Conservation (phyloP, 2,113 vertebrate species). For the Ailurus styani region DNA sequence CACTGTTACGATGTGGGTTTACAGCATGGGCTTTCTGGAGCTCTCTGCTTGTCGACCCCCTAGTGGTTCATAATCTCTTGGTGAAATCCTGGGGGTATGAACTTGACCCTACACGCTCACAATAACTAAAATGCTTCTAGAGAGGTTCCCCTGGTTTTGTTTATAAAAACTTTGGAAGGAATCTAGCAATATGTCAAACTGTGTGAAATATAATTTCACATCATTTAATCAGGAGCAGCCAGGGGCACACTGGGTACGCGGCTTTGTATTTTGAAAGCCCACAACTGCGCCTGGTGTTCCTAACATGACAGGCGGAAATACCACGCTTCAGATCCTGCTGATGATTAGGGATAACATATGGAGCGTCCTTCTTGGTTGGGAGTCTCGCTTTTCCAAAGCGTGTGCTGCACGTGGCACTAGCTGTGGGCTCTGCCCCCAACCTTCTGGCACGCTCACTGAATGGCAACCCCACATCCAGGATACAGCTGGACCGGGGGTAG, state of each 20-base stretch:
- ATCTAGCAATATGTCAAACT: neutral
- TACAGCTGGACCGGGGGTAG: too few species aligned
- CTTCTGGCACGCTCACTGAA: neutral
- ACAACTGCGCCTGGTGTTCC: neutral
- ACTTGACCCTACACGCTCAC: neutral
- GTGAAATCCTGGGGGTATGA: neutral
- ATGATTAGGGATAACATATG: neutral
- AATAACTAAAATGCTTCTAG: neutral
- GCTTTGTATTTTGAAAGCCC: neutral
- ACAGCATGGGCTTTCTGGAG: neutral
- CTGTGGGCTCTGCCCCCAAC: neutral
- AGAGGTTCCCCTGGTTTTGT: neutral
- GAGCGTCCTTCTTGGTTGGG: neutral
- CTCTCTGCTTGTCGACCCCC: neutral
- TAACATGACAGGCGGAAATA: neutral
- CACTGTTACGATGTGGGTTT: neutral
- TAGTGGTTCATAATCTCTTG: neutral
- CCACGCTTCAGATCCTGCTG: neutral
- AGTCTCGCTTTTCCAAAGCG: neutral
- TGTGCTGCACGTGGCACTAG: accelerated
- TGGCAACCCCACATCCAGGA: neutral
- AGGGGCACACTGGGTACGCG: neutral
- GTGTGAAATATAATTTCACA: neutral
- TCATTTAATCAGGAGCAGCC: neutral
- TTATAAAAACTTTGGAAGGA: neutral